Base-by-base conservation (phyloP, 2,797 vertebrate genomes). In the Galagoides demidoff region DNA sequence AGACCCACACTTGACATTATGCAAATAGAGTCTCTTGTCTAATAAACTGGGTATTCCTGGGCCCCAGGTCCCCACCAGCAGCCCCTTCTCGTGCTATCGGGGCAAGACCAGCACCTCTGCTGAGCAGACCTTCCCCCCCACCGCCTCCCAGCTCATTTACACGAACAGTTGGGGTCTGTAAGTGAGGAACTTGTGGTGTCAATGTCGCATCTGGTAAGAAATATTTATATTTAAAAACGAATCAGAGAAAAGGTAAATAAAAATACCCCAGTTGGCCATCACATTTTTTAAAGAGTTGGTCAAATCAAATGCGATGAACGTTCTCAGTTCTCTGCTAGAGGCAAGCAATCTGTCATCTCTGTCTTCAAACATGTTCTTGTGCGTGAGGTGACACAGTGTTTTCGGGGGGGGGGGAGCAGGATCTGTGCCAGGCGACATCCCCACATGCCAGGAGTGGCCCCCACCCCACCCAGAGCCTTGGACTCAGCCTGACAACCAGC, bases 1-100 rank as follows among this genome's bases (percentile, higher is more conserved):
- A 95, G 92, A 96, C 92, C 96, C 93, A 84, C 85, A 89, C 88
- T 89, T 89, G 94, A 73, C 31, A 37, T 94, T 96, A 92, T 64
- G 95, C 94, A 95, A 89, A 92, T 77, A 89, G 20, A 23, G 78
- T 68, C 94, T 85, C 3, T 16, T 29, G 14, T 61, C 49, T 70
- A 91, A 64, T 31, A 45, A 55, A 57, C 43, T 59, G 63, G 71
- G 64, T 43, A 39, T 70, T 94, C 7, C 37, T 31, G 17, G 61
- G 25, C 16, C 34, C 27, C 45, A 86, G 66, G 16, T 78, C 63
- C 49, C 14, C 49, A 52, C 49, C 95, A 57, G 55, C 45, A 78
- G 74, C 39, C 63, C 17, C 31, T 13, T 82, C 96, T 95, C 64
- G 3, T 34, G 86, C 77, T 78, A 52, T 25, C 77, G 73, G 2